Base-by-base conservation (phyloP, 2,113 vertebrate species). In the Chunga burmeisteri region DNA sequence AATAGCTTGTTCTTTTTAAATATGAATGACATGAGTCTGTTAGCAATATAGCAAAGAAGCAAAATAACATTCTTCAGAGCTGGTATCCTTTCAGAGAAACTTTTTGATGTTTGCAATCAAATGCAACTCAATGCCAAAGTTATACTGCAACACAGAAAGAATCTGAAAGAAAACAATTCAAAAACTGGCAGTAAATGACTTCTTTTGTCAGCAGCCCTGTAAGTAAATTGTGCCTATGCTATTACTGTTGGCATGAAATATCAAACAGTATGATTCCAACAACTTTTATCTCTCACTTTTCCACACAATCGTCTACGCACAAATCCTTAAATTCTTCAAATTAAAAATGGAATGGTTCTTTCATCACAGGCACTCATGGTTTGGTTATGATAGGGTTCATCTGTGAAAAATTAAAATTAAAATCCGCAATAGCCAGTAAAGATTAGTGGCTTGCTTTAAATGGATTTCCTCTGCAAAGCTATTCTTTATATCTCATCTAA, bases 91-190 rank as follows among this genome's bases (percentile, higher is more conserved):
- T 94, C 87, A 90, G 81, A 91, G 83, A 59, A 94, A 94, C 67
- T 95, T 97, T 94, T 94, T 92, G 80, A 94, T 90, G 86, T 95
- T 96, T 96, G 83, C 86, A 96, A 86, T 94, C 84, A 96, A 96
- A 86, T 71, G 71, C 58, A 94, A 75, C 66, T 89, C 59, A 47
- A 10, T 93, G 94, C 93, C 94, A 93, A 96, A 94, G 81, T 95
- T 87, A 82, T 32, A 75, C 81, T 63, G 81, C 84, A 95, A 91
- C 71, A 92, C 59, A 88, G 80, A 94, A 81, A 91, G 86, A 55
- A 84, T 88, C 80, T 79, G 81, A 86, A 94, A 85, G 88, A 94
- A 94, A 96, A 92, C 82, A 96, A 96, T 74, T 70, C 68, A 86
- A 84, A 89, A 86, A 91, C 6, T 94, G 93, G 89, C 94, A 96